Conservation (phyloP, 2,113 vertebrate species). For the Canis aureus region DNA sequence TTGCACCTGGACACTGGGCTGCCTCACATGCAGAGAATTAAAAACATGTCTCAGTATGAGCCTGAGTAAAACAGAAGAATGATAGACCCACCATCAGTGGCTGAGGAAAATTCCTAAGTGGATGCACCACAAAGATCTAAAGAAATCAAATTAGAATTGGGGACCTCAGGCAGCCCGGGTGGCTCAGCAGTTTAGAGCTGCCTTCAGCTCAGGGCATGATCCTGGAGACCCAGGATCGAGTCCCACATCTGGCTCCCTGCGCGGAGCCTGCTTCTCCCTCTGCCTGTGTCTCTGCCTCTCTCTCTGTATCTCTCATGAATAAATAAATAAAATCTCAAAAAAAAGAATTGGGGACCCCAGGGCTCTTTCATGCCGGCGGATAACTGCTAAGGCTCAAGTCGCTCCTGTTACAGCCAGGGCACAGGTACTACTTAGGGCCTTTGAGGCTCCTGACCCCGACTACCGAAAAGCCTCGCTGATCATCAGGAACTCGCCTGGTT, state of each 20-base stretch:
- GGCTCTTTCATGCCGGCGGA: neutral
- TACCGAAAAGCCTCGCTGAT: neutral
- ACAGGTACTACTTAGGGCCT: neutral
- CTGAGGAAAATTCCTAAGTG: neutral
- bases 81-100: neutral
- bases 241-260: too few relatives aligned
- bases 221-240: too few relatives aligned
- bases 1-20: neutral
- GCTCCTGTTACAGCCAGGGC: neutral
- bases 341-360: neutral
- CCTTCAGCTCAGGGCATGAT: too few relatives aligned
- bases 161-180: too few relatives aligned
- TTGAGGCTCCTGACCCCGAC: neutral
- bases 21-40: neutral
- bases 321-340: too few relatives aligned
- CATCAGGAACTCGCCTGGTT: neutral
- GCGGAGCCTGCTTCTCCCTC: too few relatives aligned
- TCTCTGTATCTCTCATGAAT: too few relatives aligned
- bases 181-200: too few relatives aligned
- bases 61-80: slow-evolving; percentile 53
- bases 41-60: neutral
- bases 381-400: neutral
- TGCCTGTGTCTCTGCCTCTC: too few relatives aligned
- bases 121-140: neutral
- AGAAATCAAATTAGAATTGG: neutral